A percentile compares a stretch with the other conserved stretches of the same genome.
Evolutionary conservation across 2,113 vertebrate genomes (phyloP).

Genomic region (Chaetorhynchus papuensis): DNA sequence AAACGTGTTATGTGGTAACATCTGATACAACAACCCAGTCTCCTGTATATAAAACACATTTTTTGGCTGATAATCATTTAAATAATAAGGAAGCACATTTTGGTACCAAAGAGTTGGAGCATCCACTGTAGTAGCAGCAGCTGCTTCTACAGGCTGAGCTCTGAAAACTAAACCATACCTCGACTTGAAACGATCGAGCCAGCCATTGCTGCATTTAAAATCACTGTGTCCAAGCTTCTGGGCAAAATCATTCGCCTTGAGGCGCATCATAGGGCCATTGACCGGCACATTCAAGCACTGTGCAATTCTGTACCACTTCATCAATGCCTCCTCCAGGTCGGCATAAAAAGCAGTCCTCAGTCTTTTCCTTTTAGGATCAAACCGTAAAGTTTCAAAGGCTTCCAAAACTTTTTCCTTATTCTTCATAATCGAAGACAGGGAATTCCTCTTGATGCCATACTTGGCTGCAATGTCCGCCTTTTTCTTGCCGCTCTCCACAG

Average conservation of each 20-base stretch:
- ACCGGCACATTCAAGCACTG: constrained; percentile 67
- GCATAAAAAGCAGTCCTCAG: constrained; percentile 68
- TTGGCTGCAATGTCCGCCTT: constrained; percentile 71
- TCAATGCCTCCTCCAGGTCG: constrained; percentile 70
- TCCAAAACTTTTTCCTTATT: constrained; percentile 75
- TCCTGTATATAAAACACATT: constrained; percentile 70
- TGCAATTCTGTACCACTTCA: constrained; percentile 71
- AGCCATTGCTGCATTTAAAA: constrained; percentile 76
- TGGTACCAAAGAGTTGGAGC: constrained; percentile 45
- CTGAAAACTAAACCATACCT: constrained; percentile 72
- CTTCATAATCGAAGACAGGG: constrained; percentile 73
- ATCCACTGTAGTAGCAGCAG: neutral
- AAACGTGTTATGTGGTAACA: constrained; percentile 66
- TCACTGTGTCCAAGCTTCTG: constrained; percentile 73
- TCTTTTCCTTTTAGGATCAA: constrained; percentile 74
- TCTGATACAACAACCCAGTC: constrained; percentile 66
- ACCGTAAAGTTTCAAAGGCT: constrained; percentile 69
- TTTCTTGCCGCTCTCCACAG: constrained; percentile 72
- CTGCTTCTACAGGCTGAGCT: constrained; percentile 51
- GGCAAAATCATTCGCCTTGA: constrained; percentile 74
- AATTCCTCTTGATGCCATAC: constrained; percentile 78
- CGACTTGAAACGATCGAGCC: constrained; percentile 76
- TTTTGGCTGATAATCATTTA: constrained; percentile 60
- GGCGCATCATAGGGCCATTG: constrained; percentile 68
- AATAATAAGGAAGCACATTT: constrained; percentile 55